These are phyloP conservation scores for Andrena chrysosceles DNA, from an alignment of 2,888 invertebrate species.

Conservation along the genomic window DNA sequence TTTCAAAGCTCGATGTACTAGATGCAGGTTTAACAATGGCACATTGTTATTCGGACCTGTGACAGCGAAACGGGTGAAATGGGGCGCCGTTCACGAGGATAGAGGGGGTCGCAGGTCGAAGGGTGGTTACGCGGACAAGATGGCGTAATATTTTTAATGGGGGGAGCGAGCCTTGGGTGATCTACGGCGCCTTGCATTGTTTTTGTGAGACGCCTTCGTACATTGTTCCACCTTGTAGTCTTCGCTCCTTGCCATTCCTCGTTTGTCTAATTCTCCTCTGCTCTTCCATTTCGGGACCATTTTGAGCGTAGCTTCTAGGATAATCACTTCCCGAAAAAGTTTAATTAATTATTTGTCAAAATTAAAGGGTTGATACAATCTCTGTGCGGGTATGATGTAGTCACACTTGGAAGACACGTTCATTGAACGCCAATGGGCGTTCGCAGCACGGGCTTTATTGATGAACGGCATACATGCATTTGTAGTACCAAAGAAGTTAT, in stretches of 20 bases:
- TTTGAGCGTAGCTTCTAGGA: too few species aligned
- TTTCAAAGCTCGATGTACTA: conserved; percentile 79
- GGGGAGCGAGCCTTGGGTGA: conserved; percentile 83
- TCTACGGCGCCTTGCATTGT: conserved; percentile 83
- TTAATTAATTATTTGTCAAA: too few species aligned
- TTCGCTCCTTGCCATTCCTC: background rate
- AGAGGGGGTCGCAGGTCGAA: conserved; percentile 56
- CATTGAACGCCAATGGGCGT: too few species aligned
- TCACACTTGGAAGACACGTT: too few species aligned
- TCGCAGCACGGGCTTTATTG: background rate
- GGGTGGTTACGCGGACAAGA: conserved; percentile 75
- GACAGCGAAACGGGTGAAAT: conserved; percentile 61
- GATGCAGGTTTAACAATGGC: conserved; percentile 80
- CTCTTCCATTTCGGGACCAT: background rate
- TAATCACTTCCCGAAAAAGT: too few species aligned
- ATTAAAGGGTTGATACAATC: too few species aligned
- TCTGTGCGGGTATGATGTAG: too few species aligned
- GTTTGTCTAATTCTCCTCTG: background rate
- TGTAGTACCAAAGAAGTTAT: background rate
- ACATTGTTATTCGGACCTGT: conserved; percentile 82
- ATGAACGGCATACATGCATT: background rate
- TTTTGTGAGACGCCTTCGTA: conserved; percentile 80
- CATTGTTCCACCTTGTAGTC: conserved; percentile 70
- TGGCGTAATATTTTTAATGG: conserved; percentile 85
- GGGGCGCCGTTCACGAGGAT: conserved; percentile 32